Conservation (phyloP, 2,797 vertebrate genomes). For the Macropodus opercularis region DNA sequence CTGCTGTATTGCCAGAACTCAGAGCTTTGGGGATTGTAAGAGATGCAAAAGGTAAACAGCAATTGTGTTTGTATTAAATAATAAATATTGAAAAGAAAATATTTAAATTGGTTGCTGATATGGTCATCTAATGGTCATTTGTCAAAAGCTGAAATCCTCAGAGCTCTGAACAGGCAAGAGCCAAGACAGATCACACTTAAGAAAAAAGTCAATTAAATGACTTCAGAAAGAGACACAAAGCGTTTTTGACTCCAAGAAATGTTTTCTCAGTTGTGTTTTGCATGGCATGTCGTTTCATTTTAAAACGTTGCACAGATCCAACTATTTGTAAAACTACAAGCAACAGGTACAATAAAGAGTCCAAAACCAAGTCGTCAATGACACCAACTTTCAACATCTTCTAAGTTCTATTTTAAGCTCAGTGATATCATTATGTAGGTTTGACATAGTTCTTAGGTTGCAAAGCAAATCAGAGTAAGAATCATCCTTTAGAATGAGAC, state of each 20-base stretch:
- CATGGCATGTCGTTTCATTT: constrained; percentile 34
- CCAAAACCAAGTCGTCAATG: constrained; percentile 13
- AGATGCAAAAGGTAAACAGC: background rate
- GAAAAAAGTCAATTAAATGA: constrained; percentile 19
- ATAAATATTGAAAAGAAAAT: constrained; percentile 14
- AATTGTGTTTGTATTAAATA: background rate
- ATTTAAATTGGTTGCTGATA: background rate
- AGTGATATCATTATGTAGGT: constrained; percentile 17
- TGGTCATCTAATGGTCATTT: background rate
- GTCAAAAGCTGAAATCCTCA: constrained; percentile 48
- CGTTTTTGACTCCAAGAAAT: constrained; percentile 1
- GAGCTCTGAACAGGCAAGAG: constrained; percentile 44
- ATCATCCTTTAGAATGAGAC: constrained; percentile 60
- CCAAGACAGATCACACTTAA: constrained; percentile 23
- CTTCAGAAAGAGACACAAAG: constrained; percentile 17
- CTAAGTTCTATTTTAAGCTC: constrained; percentile 19
- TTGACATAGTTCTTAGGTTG: constrained; percentile 55
- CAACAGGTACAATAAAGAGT: constrained; percentile 32
- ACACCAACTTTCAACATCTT: constrained; percentile 29
- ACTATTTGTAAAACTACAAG: constrained; percentile 38
- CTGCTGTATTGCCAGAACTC: constrained; percentile 2
- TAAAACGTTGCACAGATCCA: constrained; percentile 50
- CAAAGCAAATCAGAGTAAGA: constrained; percentile 85
- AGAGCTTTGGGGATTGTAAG: constrained; percentile 56
- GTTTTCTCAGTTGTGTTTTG: constrained; percentile 18